Percentiles rank a stretch among this genome's conserved stretches.
These are phyloP conservation scores for Hyalella azteca DNA, from an alignment of 2,888 invertebrate genomes.

Conservation along the genomic window DNA sequence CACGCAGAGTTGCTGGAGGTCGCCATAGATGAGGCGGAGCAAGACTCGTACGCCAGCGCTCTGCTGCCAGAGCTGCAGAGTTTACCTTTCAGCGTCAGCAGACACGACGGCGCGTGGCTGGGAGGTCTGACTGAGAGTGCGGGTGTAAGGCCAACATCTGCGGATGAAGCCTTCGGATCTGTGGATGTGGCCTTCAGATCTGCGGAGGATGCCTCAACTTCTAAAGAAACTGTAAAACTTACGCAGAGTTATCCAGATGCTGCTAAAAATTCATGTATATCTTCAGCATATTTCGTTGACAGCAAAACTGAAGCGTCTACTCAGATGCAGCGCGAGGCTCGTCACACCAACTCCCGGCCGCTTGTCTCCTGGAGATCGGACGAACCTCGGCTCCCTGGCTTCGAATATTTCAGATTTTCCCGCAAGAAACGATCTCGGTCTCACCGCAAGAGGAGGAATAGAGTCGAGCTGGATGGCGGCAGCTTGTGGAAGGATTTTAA, in stretches of 20 bases:
- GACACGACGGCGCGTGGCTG: conserved; percentile 26
- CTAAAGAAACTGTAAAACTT: not conserved
- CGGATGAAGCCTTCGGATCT: too few relatives aligned
- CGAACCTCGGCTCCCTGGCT: not conserved
- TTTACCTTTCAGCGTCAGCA: conserved; percentile 20
- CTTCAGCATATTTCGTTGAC: not conserved
- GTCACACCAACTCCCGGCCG: not conserved
- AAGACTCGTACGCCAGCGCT: not conserved
- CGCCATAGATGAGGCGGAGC: not conserved
- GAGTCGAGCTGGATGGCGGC: not conserved
- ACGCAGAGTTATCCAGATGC: not conserved
- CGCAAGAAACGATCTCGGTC: not conserved
- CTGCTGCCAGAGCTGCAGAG: not conserved
- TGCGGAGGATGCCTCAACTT: not conserved
- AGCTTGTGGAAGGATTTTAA: not conserved
- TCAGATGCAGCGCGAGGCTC: too few relatives aligned
- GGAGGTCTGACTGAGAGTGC: not conserved
- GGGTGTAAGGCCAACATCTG: not conserved
- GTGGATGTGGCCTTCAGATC: too few relatives aligned
- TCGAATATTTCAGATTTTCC: not conserved
- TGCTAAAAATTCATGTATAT: not conserved
- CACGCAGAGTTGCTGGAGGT: conserved; percentile 5
- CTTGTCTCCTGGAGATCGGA: not conserved
- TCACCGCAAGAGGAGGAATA: not conserved
- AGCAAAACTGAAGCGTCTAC: too few relatives aligned